These are phyloP conservation scores for Aphidius ervi DNA, from an alignment of 1,140 invertebrate species.

Conservation along the genomic window DNA sequence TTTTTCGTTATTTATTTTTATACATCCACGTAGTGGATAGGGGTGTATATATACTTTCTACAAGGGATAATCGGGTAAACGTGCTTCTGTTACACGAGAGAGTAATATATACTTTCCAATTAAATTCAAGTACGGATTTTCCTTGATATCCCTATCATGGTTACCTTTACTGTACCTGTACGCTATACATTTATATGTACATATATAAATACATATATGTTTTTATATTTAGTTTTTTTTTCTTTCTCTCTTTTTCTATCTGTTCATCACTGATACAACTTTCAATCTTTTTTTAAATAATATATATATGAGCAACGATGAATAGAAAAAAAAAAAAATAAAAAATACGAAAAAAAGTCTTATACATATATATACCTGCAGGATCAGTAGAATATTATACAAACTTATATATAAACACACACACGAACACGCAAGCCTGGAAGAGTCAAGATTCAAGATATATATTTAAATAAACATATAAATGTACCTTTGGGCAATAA, in stretches of 20 bases:
- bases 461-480: background rate
- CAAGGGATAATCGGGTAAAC: constrained; percentile 6
- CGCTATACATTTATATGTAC: background rate
- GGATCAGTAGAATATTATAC: too few relatives aligned
- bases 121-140: constrained; percentile 17
- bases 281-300: too few relatives aligned
- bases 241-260: background rate
- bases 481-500: background rate
- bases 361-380: too few relatives aligned
- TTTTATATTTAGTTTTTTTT: background rate
- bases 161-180: background rate
- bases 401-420: background rate
- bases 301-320: background rate
- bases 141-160: constrained; percentile 13
- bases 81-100: background rate
- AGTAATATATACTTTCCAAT: constrained; percentile 18
- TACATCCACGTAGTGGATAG: too few relatives aligned
- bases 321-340: constrained; percentile 13
- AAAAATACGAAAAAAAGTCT: background rate
- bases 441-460: constrained; percentile 1
- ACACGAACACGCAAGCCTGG: background rate
- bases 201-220: constrained; percentile 1
- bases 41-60: too few relatives aligned
- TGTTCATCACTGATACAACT: too few relatives aligned
- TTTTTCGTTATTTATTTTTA: constrained; percentile 4